Conservation (phyloP, 2,797 vertebrate genomes). For the Danio choprae region DNA sequence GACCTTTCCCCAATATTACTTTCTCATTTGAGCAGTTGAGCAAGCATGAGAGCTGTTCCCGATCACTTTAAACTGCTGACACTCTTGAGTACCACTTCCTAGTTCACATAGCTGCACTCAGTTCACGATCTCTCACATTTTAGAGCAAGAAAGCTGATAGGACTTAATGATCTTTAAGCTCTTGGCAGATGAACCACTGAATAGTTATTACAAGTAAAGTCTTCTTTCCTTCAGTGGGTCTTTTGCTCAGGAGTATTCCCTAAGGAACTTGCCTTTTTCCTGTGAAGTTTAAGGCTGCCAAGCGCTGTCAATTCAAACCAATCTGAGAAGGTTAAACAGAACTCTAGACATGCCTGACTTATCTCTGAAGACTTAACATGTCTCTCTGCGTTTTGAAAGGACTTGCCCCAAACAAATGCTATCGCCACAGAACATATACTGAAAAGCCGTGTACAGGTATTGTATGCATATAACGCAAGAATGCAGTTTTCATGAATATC, state of each 20-base stretch:
- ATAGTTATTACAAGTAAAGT: conserved; percentile 33
- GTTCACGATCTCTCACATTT: conserved; percentile 22
- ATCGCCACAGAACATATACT: background rate
- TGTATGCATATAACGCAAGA: too few species aligned
- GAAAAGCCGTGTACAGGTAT: background rate
- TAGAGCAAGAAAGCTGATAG: conserved; percentile 23
- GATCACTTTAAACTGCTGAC: conserved; percentile 4
- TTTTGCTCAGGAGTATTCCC: conserved; percentile 21
- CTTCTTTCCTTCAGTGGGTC: conserved; percentile 4
- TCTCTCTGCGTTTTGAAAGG: conserved; percentile 30
- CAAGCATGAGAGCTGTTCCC: background rate
- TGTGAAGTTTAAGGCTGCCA: conserved; percentile 37
- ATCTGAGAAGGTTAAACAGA: conserved; percentile 37
- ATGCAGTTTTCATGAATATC: too few species aligned
- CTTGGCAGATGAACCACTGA: conserved; percentile 16
- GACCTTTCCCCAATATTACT: background rate
- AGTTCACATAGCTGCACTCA: background rate
- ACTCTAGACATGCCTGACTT: conserved; percentile 29
- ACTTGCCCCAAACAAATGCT: background rate
- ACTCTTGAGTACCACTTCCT: background rate
- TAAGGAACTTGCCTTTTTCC: conserved; percentile 24
- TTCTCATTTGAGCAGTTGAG: background rate
- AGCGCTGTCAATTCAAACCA: conserved; percentile 30
- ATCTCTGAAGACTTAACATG: conserved; percentile 28
- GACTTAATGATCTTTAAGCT: conserved; percentile 23